phyloP scores from a whole-genome alignment of 2,113 vertebrate genomes.

The Pachycephala philippinensis region DNA sequence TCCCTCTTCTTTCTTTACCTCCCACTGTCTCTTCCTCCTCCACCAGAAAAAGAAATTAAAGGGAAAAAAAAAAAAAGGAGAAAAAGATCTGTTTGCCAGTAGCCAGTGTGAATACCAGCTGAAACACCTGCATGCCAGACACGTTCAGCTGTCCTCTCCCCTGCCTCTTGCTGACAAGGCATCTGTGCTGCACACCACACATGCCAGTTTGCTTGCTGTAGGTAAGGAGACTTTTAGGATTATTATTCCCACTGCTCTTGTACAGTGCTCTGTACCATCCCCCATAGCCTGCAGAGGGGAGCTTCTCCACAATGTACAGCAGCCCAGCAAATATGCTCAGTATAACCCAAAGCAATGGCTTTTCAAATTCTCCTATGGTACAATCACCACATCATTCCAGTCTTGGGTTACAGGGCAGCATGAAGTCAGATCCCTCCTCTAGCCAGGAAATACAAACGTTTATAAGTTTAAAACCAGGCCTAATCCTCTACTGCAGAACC shows the following conservation, averaged over 20 bases:
- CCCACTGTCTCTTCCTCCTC: conserved; percentile 58
- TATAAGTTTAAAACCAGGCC: neutral
- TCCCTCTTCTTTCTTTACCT: conserved; percentile 69
- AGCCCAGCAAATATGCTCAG: neutral
- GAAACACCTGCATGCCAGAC: conserved; percentile 75
- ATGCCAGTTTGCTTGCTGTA: conserved; percentile 40
- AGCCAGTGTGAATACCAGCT: conserved; percentile 68
- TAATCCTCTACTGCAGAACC: neutral
- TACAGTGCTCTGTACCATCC: conserved; percentile 20
- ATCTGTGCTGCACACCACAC: conserved; percentile 39
- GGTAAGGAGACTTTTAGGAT: conserved; percentile 27
- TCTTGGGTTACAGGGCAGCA: neutral
- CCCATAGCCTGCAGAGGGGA: neutral
- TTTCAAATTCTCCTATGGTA: neutral
- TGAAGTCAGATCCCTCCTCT: neutral
- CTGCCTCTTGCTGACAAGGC: conserved; percentile 29
- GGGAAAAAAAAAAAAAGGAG: neutral
- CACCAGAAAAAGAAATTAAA: neutral
- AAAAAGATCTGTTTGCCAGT: conserved; percentile 57
- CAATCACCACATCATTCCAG: neutral
- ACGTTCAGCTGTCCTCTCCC: conserved; percentile 44
- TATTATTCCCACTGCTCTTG: conserved; percentile 39
- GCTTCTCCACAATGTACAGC: neutral
- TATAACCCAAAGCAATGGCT: neutral
- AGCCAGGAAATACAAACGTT: conserved; percentile 15